Base-by-base conservation (phyloP, 2,888 invertebrate species). In the Choreutis nemorana region DNA sequence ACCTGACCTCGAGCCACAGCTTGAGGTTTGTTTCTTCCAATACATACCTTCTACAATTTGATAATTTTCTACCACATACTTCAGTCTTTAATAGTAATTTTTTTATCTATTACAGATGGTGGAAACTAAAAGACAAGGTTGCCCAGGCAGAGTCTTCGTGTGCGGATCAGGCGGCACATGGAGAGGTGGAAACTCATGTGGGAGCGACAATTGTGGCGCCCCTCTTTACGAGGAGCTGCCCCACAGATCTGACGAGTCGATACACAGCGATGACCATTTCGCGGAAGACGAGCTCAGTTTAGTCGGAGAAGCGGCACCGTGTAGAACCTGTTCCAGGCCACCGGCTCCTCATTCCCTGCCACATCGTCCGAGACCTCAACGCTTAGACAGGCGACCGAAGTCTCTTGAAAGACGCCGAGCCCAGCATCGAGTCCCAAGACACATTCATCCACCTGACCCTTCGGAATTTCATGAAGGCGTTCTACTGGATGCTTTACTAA, bases 211-310 rank as follows among this genome's bases (percentile, higher is more conserved):
- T 0, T 77, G 73, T 37, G 78, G 73, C 49, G 91, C 91, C 47
- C 91, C 91, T 29, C 87, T 91, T 13, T 91, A 91, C 66, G 91
- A 91, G 67, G 91, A 91, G 55, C 79, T 92, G 23, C 84, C 83
- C 0, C 82, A 82, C 36, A 77, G 84, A 34, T 86, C 85, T 7
- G 80, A 85, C 20, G 80, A 80, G 45, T 75, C 77, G 18, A 49
- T 79, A 13, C 86, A 86, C 51, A 90, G 90, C 52, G 91, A 91
- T 53, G 91, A 91, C 50, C 91, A 91, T 51, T 91, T 91, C 53
- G 91, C 91, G 27, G 91, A 91, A 66, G 91, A 91, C 55, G 91
- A 91, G 53, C 78, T 91, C 8, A 88, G 78, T 33, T 58, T 78
- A 7, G 78, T 77, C 1, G 81, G 64, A 39, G 81, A 62, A 63